A percentile compares a stretch with the other conserved stretches of the same genome.
These are phyloP conservation scores for Limonius californicus DNA, from an alignment of 1,140 invertebrate genomes.

Conservation along the genomic window DNA sequence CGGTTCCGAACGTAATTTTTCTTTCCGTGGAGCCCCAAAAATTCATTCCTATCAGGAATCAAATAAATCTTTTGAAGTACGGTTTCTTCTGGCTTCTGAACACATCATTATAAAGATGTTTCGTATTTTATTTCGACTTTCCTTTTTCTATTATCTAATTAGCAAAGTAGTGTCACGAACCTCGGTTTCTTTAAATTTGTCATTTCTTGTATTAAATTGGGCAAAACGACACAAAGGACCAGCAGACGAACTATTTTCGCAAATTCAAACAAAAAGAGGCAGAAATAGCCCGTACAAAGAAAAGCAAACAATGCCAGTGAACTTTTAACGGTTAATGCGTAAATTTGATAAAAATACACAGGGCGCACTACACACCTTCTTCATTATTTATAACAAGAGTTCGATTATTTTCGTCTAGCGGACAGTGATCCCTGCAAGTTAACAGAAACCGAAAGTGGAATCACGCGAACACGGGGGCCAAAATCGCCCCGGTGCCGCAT, in stretches of 20 bases:
- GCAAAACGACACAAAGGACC: no score
- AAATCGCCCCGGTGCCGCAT: not conserved
- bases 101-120: no score
- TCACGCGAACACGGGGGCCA: not conserved
- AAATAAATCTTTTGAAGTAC: no score
- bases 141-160: no score
- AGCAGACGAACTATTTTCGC: not conserved
- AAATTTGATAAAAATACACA: not conserved
- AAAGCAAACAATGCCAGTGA: not conserved
- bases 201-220: no score
- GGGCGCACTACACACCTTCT: not conserved
- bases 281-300: not conserved
- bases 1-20: no score
- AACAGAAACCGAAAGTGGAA: constrained; percentile 1
- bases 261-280: not conserved
- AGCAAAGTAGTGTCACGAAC: no score
- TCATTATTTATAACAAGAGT: not conserved
- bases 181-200: no score
- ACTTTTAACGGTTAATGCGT: not conserved
- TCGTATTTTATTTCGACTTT: no score
- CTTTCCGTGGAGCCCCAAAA: no score
- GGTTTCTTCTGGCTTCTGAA: no score
- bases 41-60: no score
- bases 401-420: constrained; percentile 1
- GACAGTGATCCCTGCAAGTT: not conserved